phyloP scores from a whole-genome alignment of 2,113 vertebrate species.

The Cololabis saira region DNA sequence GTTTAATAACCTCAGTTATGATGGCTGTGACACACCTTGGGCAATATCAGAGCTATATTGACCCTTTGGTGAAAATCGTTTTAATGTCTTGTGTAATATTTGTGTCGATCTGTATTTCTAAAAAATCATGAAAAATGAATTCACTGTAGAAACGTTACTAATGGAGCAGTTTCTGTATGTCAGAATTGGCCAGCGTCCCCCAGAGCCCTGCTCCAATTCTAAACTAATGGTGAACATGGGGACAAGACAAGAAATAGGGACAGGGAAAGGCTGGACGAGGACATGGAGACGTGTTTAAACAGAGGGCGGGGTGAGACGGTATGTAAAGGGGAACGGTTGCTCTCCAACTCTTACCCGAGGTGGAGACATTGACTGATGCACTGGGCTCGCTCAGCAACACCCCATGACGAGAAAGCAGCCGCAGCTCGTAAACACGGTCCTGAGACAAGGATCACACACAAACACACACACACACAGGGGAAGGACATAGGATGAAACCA shows the following conservation, averaged over 20 bases:
- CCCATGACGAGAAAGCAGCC: constrained; percentile 89
- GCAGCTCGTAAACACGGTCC: constrained; percentile 92
- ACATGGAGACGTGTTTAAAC: constrained; percentile 14
- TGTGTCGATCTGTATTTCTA: no score
- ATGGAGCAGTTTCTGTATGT: constrained; percentile 59
- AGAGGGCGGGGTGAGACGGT: constrained; percentile 20
- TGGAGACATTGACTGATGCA: constrained; percentile 92
- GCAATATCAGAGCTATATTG: constrained; percentile 1
- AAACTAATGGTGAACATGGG: constrained; percentile 30
- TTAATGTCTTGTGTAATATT: no score
- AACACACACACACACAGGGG: constrained; percentile 42
- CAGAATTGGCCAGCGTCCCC: constrained; percentile 61
- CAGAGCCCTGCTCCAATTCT: constrained; percentile 61
- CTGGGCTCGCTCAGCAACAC: constrained; percentile 92
- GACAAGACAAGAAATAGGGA: constrained; percentile 15
- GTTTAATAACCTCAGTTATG: neutral
- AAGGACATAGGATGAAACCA: constrained; percentile 72
- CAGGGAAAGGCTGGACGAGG: constrained; percentile 11
- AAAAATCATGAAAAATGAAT: neutral
- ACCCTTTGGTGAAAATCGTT: no score
- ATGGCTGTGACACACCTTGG: neutral
- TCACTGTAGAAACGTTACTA: constrained; percentile 54
- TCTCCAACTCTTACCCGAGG: constrained; percentile 83
- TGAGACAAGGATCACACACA: constrained; percentile 57
- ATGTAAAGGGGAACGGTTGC: constrained; percentile 34